These are phyloP conservation scores for Serranus cabrilla DNA, from an alignment of 2,797 vertebrate species.

Conservation along the genomic window DNA sequence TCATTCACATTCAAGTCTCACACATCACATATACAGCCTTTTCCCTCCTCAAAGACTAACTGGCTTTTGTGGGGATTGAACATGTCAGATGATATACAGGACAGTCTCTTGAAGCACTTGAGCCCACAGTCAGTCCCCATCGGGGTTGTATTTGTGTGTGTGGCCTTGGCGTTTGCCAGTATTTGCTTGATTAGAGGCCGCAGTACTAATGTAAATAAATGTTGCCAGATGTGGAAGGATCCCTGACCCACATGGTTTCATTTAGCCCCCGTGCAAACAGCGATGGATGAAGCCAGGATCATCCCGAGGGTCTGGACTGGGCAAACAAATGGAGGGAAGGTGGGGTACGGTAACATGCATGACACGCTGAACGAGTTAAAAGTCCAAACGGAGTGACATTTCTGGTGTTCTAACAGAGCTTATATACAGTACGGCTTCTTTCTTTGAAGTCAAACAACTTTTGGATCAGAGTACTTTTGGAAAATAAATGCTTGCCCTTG, in stretches of 20 bases:
- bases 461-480: not conserved
- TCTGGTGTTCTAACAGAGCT: not conserved
- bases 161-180: slow-evolving; percentile 56
- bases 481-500: not conserved
- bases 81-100: slow-evolving; percentile 30
- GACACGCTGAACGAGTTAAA: slow-evolving; percentile 24
- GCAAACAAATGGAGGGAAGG: slow-evolving; percentile 22
- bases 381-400: not conserved
- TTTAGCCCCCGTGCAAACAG: slow-evolving; percentile 36
- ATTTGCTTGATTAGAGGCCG: slow-evolving; percentile 77
- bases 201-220: slow-evolving; percentile 74
- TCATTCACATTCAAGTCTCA: not conserved
- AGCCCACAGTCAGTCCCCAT: slow-evolving; percentile 3
- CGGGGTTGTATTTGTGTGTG: slow-evolving; percentile 42
- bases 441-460: slow-evolving; percentile 8
- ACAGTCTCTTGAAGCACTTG: slow-evolving; percentile 17
- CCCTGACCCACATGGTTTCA: slow-evolving; percentile 59
- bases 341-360: slow-evolving; percentile 10
- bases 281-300: slow-evolving; percentile 22
- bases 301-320: slow-evolving; percentile 24
- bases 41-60: not conserved
- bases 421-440: not conserved
- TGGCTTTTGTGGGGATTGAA: slow-evolving; percentile 21
- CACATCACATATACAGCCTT: not conserved
- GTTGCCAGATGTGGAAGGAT: slow-evolving; percentile 77